phyloP scores from a whole-genome alignment of 2,888 invertebrate genomes.

The Nomada lathburiana region DNA sequence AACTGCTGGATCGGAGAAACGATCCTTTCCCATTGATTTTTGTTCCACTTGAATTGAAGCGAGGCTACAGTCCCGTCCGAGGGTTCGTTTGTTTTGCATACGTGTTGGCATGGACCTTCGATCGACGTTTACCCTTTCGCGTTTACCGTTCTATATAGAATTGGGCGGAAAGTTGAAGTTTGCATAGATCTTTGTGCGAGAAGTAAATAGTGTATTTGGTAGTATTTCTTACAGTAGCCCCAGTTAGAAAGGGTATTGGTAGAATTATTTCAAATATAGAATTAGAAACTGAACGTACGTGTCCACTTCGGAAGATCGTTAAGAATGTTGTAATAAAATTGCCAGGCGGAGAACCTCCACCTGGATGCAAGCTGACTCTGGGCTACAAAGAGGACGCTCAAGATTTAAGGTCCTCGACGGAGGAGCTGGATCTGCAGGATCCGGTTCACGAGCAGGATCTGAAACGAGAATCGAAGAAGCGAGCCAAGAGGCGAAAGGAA shows the following conservation, averaged over 20 bases:
- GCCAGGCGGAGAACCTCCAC: constrained; percentile 79
- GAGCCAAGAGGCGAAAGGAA: constrained; percentile 80
- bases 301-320: background rate
- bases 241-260: background rate
- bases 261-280: too few species aligned
- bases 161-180: background rate
- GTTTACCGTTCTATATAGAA: background rate
- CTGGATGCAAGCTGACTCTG: constrained; percentile 80
- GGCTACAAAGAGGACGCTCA: constrained; percentile 90
- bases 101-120: too few species aligned
- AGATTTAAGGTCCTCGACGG: constrained; percentile 94
- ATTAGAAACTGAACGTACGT: background rate
- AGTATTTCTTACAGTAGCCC: background rate
- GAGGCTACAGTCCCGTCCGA: too few species aligned
- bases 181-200: background rate
- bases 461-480: constrained; percentile 79
- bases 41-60: background rate
- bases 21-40: background rate
- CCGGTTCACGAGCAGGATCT: constrained; percentile 84
- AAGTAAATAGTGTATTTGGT: background rate
- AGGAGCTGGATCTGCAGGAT: constrained; percentile 94
- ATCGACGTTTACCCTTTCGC: too few species aligned
- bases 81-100: too few species aligned
- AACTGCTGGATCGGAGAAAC: background rate
- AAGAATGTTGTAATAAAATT: background rate